Base-by-base conservation (phyloP, 2,113 vertebrate species). In the Micronycteris hirsuta region DNA sequence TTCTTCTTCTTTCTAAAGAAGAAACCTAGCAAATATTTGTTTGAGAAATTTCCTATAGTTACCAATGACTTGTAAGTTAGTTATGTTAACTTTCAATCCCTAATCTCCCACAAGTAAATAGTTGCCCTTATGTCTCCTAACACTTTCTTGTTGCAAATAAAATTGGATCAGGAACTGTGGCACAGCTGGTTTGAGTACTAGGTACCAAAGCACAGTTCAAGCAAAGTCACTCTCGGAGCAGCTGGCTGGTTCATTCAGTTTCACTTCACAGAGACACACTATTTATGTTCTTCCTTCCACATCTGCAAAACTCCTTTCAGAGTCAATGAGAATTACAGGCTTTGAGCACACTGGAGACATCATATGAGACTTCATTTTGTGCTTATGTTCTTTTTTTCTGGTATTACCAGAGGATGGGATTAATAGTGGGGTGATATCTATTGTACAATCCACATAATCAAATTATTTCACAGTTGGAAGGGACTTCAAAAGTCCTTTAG, bases 281-380 rank as follows among this genome's bases (percentile, higher is more conserved):
- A 84, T 92, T 96, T 95, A 94, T 87, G 80, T 58, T 87, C 87
- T 93, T 83, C 38, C 86, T 91, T 56, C 13, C 85, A 97, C 90
- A 96, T 97, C 94, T 95, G 73, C 63, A 92, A 71, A 97, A 91
- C 26, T 96, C 90, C 16, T 96, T 95, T 90, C 52, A 93, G 65
- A 82, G 67, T 92, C 88, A 68, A 93, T 96, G 90, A 96, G 87
- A 94, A 92, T 92, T 41, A 63, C 93, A 96, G 92, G 26, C 56
- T 56, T 78, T 92, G 83, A 97, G 20, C 84, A 97, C 31, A 71
- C 22, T 82, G 54, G 58, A 90, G 70, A 96, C 36, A 52, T 45
- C 0, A 3, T 63, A 26, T 85, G 92, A 96, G 82, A 76, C 41
- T 92, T 96, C 83, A 97, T 90, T 96, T 95, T 96, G 67, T 96